Percentiles rank a stretch among this genome's conserved stretches.
These are phyloP conservation scores for Drosophila ezoana DNA, from an alignment of 2,888 invertebrate species.

Conservation along the genomic window DNA sequence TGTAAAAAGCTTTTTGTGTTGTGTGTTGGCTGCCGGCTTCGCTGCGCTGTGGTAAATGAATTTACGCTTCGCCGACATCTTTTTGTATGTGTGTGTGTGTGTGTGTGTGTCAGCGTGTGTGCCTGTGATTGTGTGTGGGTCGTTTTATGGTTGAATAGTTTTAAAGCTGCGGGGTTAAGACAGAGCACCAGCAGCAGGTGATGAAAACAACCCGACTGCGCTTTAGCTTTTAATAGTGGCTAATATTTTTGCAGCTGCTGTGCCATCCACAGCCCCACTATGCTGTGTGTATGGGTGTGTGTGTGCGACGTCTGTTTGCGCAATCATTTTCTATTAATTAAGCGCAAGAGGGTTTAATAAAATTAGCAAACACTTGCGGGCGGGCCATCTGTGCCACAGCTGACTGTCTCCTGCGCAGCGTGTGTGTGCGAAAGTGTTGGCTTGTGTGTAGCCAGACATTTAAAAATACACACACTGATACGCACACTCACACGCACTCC, in stretches of 20 bases:
- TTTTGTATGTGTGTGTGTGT: conserved; percentile 8
- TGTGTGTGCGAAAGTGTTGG: conserved; percentile 2
- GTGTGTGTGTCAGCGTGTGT: conserved; percentile 14
- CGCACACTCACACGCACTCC: conserved; percentile 30
- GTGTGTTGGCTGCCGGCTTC: conserved; percentile 38
- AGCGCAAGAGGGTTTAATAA: conserved; percentile 77
- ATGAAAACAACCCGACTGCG: conserved; percentile 47
- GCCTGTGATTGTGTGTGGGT: conserved; percentile 36
- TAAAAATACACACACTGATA: conserved; percentile 49
- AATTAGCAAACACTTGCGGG: conserved; percentile 76
- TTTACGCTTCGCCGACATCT: conserved; percentile 64
- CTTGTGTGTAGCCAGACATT: conserved; percentile 46
- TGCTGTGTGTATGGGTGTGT: conserved; percentile 4
- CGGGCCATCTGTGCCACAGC: conserved; percentile 30
- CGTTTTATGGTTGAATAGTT: conserved; percentile 76
- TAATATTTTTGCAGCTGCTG: conserved; percentile 64
- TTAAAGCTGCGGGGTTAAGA: conserved; percentile 63
- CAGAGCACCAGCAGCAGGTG: conserved; percentile 47
- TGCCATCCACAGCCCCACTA: neutral
- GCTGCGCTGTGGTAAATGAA: conserved; percentile 69
- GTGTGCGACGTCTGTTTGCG: conserved; percentile 62
- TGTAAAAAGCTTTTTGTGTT: conserved; percentile 74
- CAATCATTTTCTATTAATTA: conserved; percentile 80
- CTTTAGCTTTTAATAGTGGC: conserved; percentile 66
- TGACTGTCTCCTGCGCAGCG: neutral